Evolutionary conservation across 2,113 vertebrate species (phyloP).

Genomic region (Rallus limicola): DNA sequence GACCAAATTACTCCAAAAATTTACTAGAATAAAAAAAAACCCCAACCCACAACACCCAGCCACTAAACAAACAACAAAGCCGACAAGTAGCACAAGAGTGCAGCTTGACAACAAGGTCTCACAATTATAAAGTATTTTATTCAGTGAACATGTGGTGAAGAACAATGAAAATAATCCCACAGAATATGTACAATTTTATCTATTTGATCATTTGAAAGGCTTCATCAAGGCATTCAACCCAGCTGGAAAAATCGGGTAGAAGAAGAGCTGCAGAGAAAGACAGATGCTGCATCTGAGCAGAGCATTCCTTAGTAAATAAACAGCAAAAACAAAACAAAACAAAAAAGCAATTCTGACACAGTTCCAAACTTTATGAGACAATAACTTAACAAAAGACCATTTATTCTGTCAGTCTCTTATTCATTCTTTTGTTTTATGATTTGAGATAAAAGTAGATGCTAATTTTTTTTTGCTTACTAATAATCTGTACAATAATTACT

Average conservation of each 20-base stretch:
- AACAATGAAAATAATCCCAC: conserved; percentile 70
- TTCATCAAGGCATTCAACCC: conserved; percentile 70
- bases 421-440: conserved; percentile 42
- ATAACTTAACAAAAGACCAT: conserved; percentile 65
- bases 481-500: conserved; percentile 59
- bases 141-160: conserved; percentile 62
- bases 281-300: conserved; percentile 67
- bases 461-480: conserved; percentile 68
- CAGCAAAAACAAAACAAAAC: conserved; percentile 56
- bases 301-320: conserved; percentile 69
- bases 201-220: conserved; percentile 69
- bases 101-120: conserved; percentile 41
- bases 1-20: background rate
- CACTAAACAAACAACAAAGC: conserved; percentile 27
- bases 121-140: conserved; percentile 40
- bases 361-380: conserved; percentile 72
- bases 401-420: conserved; percentile 50
- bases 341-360: conserved; percentile 59
- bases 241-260: conserved; percentile 40
- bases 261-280: conserved; percentile 44
- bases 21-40: conserved; percentile 6
- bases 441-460: conserved; percentile 56
- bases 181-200: conserved; percentile 66
- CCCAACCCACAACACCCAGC: no score
- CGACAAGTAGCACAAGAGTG: background rate